A percentile compares a stretch with the other conserved stretches of the same genome.
phyloP scores from a whole-genome alignment of 35 echinoderm and acorn worm genomes.

The Anneissia japonica region DNA sequence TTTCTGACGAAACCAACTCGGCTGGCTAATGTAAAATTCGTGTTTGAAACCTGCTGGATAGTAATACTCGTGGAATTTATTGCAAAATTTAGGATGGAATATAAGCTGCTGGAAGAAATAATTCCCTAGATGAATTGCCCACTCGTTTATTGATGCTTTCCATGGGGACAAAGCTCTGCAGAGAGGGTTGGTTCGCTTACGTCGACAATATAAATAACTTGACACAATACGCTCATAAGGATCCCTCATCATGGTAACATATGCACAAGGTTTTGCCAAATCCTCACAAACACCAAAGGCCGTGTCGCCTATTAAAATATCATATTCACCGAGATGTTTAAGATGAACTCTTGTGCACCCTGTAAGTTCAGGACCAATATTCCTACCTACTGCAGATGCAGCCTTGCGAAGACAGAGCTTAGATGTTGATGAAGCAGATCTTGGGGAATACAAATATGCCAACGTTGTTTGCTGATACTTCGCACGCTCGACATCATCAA shows the following conservation, averaged over 20 bases:
- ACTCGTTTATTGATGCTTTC: not conserved
- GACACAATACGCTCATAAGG: constrained; percentile 5
- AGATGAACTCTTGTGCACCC: not conserved
- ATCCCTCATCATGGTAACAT: not conserved
- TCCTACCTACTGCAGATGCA: not conserved
- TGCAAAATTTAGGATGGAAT: not conserved
- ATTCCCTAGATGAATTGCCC: not conserved
- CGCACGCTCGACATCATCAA: not conserved
- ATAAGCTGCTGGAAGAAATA: constrained; percentile 9
- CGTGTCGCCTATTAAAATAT: not conserved
- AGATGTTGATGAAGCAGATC: not conserved
- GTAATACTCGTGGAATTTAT: not conserved
- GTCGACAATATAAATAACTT: not conserved
- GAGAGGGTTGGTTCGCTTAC: not conserved
- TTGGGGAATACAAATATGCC: not conserved
- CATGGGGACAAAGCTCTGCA: not conserved
- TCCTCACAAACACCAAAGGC: not conserved
- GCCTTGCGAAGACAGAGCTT: not conserved
- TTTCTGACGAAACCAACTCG: constrained; percentile 71
- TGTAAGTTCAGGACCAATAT: not conserved
- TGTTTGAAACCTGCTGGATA: not conserved
- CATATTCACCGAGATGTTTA: not conserved
- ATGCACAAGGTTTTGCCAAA: not conserved
- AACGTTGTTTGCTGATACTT: not conserved
- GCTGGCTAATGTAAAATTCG: constrained; percentile 1